These are phyloP conservation scores for Anthopleura sola DNA, from an alignment of 64 coral and sea anemone species.

Conservation along the genomic window DNA sequence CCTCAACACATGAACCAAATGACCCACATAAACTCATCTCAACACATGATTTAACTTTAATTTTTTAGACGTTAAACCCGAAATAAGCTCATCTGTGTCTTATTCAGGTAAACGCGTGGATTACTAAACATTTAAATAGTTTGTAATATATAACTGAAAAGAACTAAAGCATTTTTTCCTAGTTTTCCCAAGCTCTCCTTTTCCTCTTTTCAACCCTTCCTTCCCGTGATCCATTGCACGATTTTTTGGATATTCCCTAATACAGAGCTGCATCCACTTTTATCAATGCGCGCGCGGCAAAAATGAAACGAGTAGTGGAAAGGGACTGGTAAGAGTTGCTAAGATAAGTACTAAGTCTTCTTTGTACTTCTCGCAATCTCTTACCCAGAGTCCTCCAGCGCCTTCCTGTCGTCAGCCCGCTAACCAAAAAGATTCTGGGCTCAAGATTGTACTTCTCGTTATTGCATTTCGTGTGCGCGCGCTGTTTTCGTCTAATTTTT, in stretches of 20 bases:
- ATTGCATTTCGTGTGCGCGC: no score
- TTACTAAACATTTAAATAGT: neutral
- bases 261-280: no score
- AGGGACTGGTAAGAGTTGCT: no score
- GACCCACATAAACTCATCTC: neutral
- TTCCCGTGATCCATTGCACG: neutral
- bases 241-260: neutral
- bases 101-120: neutral
- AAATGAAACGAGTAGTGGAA: no score
- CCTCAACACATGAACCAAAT: neutral
- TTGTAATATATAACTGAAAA: neutral
- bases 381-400: no score
- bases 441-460: no score
- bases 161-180: neutral
- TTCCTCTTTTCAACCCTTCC: neutral
- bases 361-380: no score
- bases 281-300: no score
- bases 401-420: no score
- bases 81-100: neutral
- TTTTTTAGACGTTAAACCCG: neutral
- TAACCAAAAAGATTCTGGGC: no score
- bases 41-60: neutral
- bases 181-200: constrained; percentile 1
- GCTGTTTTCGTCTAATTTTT: no score
- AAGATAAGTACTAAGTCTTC: no score